These are phyloP conservation scores for Poeciliopsis paucimaculata DNA, from an alignment of 2,797 vertebrate genomes.

Conservation along the genomic window DNA sequence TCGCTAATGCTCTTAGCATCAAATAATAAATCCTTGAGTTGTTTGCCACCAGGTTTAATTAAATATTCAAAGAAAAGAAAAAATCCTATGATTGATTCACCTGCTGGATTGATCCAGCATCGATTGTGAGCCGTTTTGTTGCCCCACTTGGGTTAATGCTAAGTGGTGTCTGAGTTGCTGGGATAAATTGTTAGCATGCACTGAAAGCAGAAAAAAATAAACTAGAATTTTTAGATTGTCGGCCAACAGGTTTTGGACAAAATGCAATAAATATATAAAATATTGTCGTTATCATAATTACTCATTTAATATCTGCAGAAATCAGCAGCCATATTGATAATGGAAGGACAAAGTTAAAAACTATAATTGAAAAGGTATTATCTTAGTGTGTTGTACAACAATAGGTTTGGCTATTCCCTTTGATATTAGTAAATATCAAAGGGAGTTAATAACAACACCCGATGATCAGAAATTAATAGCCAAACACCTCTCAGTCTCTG, in stretches of 20 bases:
- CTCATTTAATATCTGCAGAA: background rate
- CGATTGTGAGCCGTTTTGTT: conserved; percentile 84
- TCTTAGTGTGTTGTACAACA: background rate
- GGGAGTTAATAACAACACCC: background rate
- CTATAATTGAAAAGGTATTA: background rate
- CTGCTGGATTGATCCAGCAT: conserved; percentile 87
- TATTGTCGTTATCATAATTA: background rate
- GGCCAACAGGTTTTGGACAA: conserved; percentile 7
- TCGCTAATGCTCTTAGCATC: conserved; percentile 93
- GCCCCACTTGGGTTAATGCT: conserved; percentile 87
- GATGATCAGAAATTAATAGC: too few relatives aligned
- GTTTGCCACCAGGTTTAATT: conserved; percentile 93
- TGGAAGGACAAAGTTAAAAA: background rate
- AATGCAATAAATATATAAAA: background rate
- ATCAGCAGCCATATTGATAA: background rate
- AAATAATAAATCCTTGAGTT: conserved; percentile 91
- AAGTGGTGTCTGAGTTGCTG: conserved; percentile 82
- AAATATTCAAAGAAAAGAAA: conserved; percentile 95
- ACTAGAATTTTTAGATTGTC: conserved; percentile 18
- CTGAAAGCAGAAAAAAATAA: conserved; percentile 70
- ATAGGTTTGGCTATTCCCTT: too few relatives aligned
- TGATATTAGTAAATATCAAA: background rate
- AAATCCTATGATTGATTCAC: conserved; percentile 91
- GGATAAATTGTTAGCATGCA: conserved; percentile 81
- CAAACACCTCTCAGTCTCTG: too few relatives aligned